A percentile compares a stretch with the other conserved stretches of the same genome.
phyloP scores from a whole-genome alignment of 2,888 invertebrate genomes.

The Schrankia costaestrigalis region DNA sequence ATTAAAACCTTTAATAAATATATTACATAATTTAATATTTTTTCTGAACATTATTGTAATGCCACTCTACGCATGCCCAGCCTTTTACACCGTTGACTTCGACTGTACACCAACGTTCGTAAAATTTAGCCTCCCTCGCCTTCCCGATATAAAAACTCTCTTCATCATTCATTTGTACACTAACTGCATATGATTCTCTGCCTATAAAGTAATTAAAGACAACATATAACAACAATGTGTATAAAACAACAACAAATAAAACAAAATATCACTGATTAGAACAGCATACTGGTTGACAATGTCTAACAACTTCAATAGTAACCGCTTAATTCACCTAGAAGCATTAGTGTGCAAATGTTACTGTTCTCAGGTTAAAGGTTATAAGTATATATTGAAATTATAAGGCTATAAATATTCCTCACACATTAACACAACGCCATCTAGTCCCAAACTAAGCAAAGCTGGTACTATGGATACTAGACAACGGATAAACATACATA shows the following conservation, averaged over 20 bases:
- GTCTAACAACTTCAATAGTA: too few relatives aligned
- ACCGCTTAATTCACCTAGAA: too few relatives aligned
- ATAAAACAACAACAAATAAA: background rate
- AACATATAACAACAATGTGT: background rate
- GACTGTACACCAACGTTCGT: conserved; percentile 81
- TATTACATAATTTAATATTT: conserved; percentile 1
- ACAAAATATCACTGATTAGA: too few relatives aligned
- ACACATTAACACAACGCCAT: too few relatives aligned
- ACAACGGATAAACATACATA: too few relatives aligned
- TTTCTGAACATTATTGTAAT: conserved; percentile 75
- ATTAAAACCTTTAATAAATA: background rate
- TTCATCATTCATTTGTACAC: conserved; percentile 76
- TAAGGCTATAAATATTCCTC: too few relatives aligned
- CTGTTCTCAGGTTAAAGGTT: too few relatives aligned
- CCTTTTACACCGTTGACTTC: conserved; percentile 82
- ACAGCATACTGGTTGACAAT: too few relatives aligned
- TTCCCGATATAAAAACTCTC: conserved; percentile 81
- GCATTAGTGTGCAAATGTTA: too few relatives aligned
- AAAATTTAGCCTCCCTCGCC: conserved; percentile 79
- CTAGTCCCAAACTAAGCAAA: too few relatives aligned
- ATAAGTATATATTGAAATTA: too few relatives aligned
- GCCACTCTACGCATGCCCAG: conserved; percentile 84
- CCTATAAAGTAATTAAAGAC: conserved; percentile 45
- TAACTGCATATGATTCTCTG: conserved; percentile 68
- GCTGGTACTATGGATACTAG: too few relatives aligned